Evolutionary conservation across 2,888 invertebrate genomes (phyloP), one percentile per base, ranked within the genome.

Genomic region (Cataglyphis livida): DNA sequence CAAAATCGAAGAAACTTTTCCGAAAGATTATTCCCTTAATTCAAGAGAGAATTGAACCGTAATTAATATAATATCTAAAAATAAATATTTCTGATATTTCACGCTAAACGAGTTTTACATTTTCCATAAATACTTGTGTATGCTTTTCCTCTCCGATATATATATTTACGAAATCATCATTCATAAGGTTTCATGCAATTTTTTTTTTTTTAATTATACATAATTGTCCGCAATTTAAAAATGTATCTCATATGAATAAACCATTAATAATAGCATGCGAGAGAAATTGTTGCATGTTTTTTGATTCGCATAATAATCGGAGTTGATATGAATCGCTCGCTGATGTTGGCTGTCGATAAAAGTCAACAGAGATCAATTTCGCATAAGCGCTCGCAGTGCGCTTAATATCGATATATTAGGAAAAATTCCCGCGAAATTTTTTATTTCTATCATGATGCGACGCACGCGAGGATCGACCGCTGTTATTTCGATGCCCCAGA

Each of bases 1-100:
- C 44, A 65, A 85, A 83, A 85, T 84, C 75, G 68, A 83, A 82
- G 73, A 87, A 90, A 85, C 85, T 89, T 90, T 85, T 84, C 82
- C 88, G 81, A 89, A 89, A 91, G 91, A 91, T 91, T 88, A 92
- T 93, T 91, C 87, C 89, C 89, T 90, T 92, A 91, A 93, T 93
- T 92, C 90, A 88, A 70, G 86, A 83, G 86, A 83, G 88, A 89
- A 93, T 91, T 89, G 91, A 90, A 89, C 5, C 5, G 89, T 88
- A 91, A 76, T 84, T 84, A 87, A 86, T 84, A 86, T 87, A 48
- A 85, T 89, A 62, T 18, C 51, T 21, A 32, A 76, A n/a, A 12
- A 25, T 1, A 35, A 32, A 51, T 66, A 74, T 44, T 32, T 54
- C 15, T 61, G 21, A 3, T 35, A 54, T 61, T 73, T 59, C 25